Conservation (phyloP, 2,113 vertebrate genomes). For the Emydura subglobosa region DNA sequence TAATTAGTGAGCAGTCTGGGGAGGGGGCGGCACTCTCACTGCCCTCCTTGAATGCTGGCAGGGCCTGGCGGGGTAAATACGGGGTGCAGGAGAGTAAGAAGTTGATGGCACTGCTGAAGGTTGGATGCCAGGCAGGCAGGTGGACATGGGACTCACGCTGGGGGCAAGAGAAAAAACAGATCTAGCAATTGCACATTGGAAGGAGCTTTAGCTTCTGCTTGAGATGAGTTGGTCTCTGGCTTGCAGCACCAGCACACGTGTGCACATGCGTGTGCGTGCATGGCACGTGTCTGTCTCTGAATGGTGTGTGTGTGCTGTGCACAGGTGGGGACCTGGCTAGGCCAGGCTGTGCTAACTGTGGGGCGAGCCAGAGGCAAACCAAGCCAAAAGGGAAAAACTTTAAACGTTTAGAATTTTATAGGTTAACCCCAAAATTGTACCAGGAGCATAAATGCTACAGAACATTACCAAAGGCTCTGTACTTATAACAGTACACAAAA, state of each 20-base stretch:
- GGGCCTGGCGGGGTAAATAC: not conserved
- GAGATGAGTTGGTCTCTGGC: not conserved
- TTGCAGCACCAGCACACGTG: not conserved
- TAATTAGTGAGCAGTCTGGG: not conserved
- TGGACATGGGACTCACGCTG: not conserved
- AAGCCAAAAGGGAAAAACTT: not conserved
- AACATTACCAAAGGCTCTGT: no score
- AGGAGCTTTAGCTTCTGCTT: not conserved
- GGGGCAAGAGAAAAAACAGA: not conserved
- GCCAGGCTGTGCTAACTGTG: not conserved
- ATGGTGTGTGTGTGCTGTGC: not conserved
- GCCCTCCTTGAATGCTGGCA: not conserved
- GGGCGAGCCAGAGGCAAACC: not conserved
- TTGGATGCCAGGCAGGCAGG: not conserved
- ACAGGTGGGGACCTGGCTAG: not conserved
- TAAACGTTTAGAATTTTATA: no score
- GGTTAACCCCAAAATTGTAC: no score
- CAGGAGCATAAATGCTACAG: no score
- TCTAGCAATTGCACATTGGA: not conserved
- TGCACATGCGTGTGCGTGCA: not conserved
- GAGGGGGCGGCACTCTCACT: not conserved
- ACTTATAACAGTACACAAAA: not conserved
- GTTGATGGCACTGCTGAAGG: not conserved
- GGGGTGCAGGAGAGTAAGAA: not conserved
- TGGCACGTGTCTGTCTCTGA: not conserved